Conservation (phyloP, 2,888 invertebrate species). For the Drosophila multiciliata region DNA sequence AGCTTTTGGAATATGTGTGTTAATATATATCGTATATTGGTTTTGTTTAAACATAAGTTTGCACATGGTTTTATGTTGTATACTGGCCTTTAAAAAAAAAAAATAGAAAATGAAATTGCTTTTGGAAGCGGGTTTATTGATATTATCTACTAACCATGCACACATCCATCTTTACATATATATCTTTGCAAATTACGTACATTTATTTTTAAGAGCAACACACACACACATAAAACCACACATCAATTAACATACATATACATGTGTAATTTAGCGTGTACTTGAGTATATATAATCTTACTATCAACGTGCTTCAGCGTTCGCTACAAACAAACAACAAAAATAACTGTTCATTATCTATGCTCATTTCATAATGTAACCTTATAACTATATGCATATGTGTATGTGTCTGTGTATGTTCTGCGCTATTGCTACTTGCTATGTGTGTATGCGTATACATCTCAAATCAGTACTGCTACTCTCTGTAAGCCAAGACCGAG, state of each 20-base stretch:
- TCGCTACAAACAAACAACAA: constrained; percentile 19
- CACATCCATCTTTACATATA: neutral
- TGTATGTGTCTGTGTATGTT: neutral
- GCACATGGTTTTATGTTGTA: constrained; percentile 34
- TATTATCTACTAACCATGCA: neutral
- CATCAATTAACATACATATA: neutral
- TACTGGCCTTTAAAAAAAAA: neutral
- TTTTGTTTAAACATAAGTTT: constrained; percentile 27
- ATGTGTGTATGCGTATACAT: neutral
- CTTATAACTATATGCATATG: constrained; percentile 3
- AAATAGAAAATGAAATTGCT: neutral
- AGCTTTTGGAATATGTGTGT: constrained; percentile 20
- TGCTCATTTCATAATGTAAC: constrained; percentile 13
- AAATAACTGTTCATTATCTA: constrained; percentile 7
- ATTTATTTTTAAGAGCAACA: neutral
- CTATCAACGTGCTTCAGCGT: constrained; percentile 56
- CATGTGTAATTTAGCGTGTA: constrained; percentile 31
- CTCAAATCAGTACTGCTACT: neutral
- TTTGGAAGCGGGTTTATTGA: constrained; percentile 19
- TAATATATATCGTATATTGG: constrained; percentile 15
- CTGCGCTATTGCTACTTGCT: constrained; percentile 27
- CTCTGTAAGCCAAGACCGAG: neutral
- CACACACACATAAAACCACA: neutral
- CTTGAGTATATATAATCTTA: constrained; percentile 18
- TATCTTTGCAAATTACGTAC: constrained; percentile 15